Conservation (phyloP, 2,113 vertebrate species). For the Urocitellus parryii region DNA sequence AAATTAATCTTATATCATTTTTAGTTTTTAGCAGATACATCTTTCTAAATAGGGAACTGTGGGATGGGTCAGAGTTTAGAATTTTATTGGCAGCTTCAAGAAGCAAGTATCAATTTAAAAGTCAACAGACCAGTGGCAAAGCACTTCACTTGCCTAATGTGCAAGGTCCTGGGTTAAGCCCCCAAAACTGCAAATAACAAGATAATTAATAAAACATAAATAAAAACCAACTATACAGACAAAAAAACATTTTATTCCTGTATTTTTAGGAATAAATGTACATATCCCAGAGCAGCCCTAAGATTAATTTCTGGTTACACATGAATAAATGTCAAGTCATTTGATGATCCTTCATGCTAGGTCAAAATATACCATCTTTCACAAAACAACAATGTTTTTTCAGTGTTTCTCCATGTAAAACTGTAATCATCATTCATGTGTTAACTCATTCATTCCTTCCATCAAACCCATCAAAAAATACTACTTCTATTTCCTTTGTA, state of each 20-base stretch:
- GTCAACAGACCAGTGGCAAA: not conserved
- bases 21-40: not conserved
- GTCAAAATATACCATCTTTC: not conserved
- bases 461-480: not conserved
- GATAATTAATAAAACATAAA: not conserved
- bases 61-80: not conserved
- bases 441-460: not conserved
- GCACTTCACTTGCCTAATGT: not conserved
- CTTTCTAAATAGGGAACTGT: slow-evolving; percentile 21
- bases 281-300: not conserved
- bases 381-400: not conserved
- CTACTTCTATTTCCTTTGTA: not conserved
- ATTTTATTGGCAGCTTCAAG: not conserved
- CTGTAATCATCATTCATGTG: not conserved
- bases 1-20: slow-evolving; percentile 25
- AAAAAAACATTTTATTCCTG: not conserved
- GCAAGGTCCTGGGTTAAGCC: not conserved
- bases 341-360: not conserved
- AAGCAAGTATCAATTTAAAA: not conserved
- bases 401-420: not conserved
- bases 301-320: not conserved
- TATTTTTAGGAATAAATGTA: slow-evolving; percentile 10
- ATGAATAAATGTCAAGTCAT: not conserved
- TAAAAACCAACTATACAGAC: not conserved
- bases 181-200: not conserved